Percentiles rank a stretch among this genome's conserved stretches.
Conservation (phyloP, 2,888 invertebrate genomes). For the Netelia virgata region DNA sequence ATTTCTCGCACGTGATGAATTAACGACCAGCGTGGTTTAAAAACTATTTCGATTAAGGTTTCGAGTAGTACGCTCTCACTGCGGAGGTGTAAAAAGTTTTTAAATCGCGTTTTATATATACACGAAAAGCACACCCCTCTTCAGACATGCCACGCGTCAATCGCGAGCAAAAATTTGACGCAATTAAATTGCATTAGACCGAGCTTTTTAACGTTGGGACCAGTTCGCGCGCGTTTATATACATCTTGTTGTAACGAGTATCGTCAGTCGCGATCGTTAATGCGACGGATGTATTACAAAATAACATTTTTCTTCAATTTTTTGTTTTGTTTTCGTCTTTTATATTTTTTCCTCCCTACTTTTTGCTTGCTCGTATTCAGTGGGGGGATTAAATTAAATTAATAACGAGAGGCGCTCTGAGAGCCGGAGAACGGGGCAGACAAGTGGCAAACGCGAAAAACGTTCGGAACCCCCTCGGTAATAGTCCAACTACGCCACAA, state of each 20-base stretch:
- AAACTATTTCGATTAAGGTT: background rate
- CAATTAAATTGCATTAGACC: constrained; percentile 25
- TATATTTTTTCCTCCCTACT: background rate
- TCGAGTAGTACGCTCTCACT: too few species aligned
- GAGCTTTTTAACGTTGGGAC: background rate
- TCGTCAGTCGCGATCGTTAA: constrained; percentile 17
- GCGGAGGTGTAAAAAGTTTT: too few species aligned
- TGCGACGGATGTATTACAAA: constrained; percentile 25
- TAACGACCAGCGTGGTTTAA: background rate
- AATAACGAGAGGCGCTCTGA: constrained; percentile 27
- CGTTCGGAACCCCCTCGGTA: constrained; percentile 44
- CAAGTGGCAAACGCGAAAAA: constrained; percentile 51
- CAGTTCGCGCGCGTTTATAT: background rate
- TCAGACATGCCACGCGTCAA: constrained; percentile 6
- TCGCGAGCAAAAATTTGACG: constrained; percentile 17
- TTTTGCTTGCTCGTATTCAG: background rate
- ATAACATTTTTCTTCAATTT: constrained; percentile 16
- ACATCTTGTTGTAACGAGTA: constrained; percentile 24
- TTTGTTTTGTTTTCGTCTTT: constrained; percentile 8
- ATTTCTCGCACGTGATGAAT: background rate
- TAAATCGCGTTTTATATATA: background rate
- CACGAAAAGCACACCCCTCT: background rate
- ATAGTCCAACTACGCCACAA: constrained; percentile 38
- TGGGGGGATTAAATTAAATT: constrained; percentile 33
- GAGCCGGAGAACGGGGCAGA: constrained; percentile 37